Evolutionary conservation across 2,113 vertebrate species (phyloP), one percentile per base, ranked within the genome.

Genomic region (Tenrec ecaudatus): DNA sequence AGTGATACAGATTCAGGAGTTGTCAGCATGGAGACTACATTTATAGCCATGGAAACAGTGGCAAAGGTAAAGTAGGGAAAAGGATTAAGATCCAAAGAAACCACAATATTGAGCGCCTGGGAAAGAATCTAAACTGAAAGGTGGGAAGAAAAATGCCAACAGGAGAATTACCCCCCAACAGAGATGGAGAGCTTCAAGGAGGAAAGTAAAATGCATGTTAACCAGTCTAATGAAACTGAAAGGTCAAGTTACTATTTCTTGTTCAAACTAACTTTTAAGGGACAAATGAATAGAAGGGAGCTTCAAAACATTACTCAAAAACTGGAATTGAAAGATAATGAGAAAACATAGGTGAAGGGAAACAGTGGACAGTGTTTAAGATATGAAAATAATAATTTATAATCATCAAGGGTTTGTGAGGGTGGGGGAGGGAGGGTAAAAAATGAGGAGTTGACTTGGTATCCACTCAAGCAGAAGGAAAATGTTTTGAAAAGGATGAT

Each of bases 31-130:
- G 2, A 66, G 38, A 81, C 8, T 53, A 10, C 27, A 64, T 57
- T n/a, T 86, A 73, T 81, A 91, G 58, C 69, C 17, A 62, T 2
- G 17, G 29, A 6, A 38, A 77, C 11, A 66, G 47, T 53, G 47
- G 47, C 9, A 53, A 53, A 53, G 47, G 47, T 53, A 53, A 53
- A 53, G 47, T 53, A 10, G 47, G 47, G 47, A 11, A 76, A 93
- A 33, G 17, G 79, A 47, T 86, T 80, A 81, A 53, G 82, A 88
- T 43, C 29, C 38, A 75, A 88, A 84, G 20, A 86, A 87, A 83
- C 22, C 38, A 43, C 82, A 75, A 69, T 2, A 57, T 6, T 53
- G 57, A 62, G 38, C 57, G 33, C 76, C 47, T 62, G 25, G 83
- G 0, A 75, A 94, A 77, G 12, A 87, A 87, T 53, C 31, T 33